Conservation (phyloP, 2,888 invertebrate species). For the Alitta virens region DNA sequence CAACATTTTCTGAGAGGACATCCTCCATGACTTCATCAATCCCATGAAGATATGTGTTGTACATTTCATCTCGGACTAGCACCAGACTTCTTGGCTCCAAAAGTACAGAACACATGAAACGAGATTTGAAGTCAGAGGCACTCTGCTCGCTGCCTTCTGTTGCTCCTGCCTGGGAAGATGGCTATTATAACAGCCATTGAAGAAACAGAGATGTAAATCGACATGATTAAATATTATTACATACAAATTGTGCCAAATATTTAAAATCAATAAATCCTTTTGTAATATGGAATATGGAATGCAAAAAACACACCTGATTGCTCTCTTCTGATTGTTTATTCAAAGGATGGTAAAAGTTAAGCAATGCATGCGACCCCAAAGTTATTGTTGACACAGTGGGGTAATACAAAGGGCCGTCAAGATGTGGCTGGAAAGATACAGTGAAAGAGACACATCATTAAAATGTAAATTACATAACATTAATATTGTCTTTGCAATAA, state of each 20-base stretch:
- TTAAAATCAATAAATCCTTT: no score
- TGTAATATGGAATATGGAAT: no score
- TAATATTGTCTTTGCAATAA: no score
- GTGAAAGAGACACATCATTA: no score
- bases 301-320: no score
- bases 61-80: slow-evolving; percentile 79
- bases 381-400: slow-evolving; percentile 91
- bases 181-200: no score
- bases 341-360: slow-evolving; percentile 70
- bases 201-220: not conserved
- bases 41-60: slow-evolving; percentile 80
- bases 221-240: not conserved
- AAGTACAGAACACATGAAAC: slow-evolving; percentile 68
- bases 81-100: slow-evolving; percentile 86
- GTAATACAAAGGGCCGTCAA: slow-evolving; percentile 90
- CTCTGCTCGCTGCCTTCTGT: not conserved
- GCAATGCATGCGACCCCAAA: slow-evolving; percentile 84
- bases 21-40: slow-evolving; percentile 75
- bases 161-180: not conserved
- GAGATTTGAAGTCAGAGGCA: slow-evolving; percentile 40
- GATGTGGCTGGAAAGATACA: slow-evolving; percentile 70
- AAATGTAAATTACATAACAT: no score
- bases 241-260: not conserved
- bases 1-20: slow-evolving; percentile 57
- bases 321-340: not conserved